Conservation (phyloP, 2,113 vertebrate genomes). For the Cercocebus atys region DNA sequence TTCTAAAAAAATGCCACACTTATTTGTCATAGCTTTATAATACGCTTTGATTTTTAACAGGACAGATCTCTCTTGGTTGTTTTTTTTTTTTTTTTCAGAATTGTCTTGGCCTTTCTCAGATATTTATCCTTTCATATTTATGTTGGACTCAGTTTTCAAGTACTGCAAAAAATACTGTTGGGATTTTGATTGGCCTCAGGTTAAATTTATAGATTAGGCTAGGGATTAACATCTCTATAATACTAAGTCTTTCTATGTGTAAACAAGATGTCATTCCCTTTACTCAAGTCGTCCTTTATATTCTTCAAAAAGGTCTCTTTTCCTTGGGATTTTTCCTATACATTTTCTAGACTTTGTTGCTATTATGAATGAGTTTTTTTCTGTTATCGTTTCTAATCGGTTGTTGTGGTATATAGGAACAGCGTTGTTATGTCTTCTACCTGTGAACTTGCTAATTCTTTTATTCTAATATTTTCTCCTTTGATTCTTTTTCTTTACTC, state of each 20-base stretch:
- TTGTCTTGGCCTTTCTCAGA: not conserved
- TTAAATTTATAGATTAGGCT: not conserved
- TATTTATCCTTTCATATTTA: not conserved
- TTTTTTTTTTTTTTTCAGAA: not conserved
- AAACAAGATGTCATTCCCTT: not conserved
- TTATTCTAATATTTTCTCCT: not conserved
- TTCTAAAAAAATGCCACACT: not conserved
- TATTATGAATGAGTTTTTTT: not conserved
- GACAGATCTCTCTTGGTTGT: not conserved
- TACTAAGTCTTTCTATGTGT: not conserved
- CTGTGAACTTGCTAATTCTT: not conserved
- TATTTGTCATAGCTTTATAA: not conserved
- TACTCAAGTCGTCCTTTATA: not conserved
- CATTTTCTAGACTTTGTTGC: slow-evolving; percentile 11
- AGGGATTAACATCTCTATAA: not conserved
- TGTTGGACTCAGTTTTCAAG: not conserved
- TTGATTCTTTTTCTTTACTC: not conserved
- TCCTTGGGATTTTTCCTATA: not conserved
- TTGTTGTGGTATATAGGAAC: not conserved
- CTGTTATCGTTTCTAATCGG: not conserved
- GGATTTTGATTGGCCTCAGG: not conserved
- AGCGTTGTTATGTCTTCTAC: not conserved
- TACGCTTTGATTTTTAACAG: not conserved
- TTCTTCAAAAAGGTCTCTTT: not conserved
- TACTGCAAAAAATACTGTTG: not conserved